phyloP scores from a whole-genome alignment of 2,888 invertebrate genomes.

The Scaptomyza reducta region DNA sequence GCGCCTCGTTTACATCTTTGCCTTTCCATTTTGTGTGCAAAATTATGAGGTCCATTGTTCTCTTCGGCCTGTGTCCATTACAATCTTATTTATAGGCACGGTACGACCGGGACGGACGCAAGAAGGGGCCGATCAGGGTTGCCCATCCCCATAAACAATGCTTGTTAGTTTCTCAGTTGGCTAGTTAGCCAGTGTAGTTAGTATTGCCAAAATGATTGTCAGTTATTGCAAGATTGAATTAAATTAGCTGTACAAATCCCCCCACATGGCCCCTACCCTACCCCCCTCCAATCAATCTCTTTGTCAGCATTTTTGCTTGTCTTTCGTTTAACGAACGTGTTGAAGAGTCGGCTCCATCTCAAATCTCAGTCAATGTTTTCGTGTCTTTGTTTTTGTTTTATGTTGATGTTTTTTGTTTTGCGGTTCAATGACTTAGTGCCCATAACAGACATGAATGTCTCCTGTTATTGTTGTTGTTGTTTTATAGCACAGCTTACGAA shows the following conservation, averaged over 20 bases:
- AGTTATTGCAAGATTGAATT: constrained; percentile 48
- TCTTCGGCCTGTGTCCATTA: constrained; percentile 56
- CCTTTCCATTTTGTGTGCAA: constrained; percentile 37
- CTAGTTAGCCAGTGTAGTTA: constrained; percentile 14
- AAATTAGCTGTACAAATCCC: constrained; percentile 41
- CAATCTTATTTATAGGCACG: constrained; percentile 75
- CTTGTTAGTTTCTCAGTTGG: constrained; percentile 35
- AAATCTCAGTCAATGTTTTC: constrained; percentile 37
- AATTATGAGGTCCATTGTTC: constrained; percentile 74
- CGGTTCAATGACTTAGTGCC: constrained; percentile 70
- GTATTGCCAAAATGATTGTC: constrained; percentile 26
- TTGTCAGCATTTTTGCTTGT: constrained; percentile 12
- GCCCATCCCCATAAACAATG: constrained; percentile 56
- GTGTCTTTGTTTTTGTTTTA: constrained; percentile 10
- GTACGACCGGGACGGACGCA: neutral
- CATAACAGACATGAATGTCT: constrained; percentile 44
- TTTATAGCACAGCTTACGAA: constrained; percentile 44
- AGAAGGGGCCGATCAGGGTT: neutral
- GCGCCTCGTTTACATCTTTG: constrained; percentile 59
- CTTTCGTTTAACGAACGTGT: constrained; percentile 17
- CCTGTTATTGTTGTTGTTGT: constrained; percentile 32
- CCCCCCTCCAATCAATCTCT: no score
- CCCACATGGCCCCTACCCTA: neutral
- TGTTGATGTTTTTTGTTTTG: constrained; percentile 11
- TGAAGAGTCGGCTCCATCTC: constrained; percentile 28